Base-by-base conservation (phyloP, 2,113 vertebrate genomes). In the Phainopepla nitens region DNA sequence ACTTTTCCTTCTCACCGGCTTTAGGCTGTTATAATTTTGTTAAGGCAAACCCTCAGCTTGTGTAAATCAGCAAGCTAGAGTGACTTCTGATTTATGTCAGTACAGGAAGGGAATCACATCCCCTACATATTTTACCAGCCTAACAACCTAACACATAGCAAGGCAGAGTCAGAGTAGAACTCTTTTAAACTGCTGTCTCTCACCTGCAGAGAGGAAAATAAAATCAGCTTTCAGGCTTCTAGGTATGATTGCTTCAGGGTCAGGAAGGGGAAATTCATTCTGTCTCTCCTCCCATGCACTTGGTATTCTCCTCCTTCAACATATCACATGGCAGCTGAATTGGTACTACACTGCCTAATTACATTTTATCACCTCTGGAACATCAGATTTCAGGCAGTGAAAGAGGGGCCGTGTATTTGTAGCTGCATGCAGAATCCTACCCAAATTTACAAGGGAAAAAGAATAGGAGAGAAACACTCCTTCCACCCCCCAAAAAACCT, bases 21-120 rank as follows among this genome's bases (percentile, higher is more conserved):
- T 90, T 93, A 56, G 31, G 69, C 78, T 42, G 61, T 39, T 93
- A 33, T 31, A 58, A 88, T 88, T 95, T 86, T 90, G 75, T 86
- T 73, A 94, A 93, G 92, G 68, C 94, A 90, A 91, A 94, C 54
- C 79, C 47, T 94, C 42, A 17, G 91, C 90, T 36, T 47, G 91
- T 93, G 79, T 95, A 97, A 97, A 94, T 94, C 93, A 82, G 90
- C 75, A 13, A 78, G 82, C 75, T 3, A 51, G 69, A 91, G 87
- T 21, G 50, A 90, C 79, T 93, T n/a, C 79, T 96, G 94, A 97
- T 95, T 96, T 94, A 93, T 71, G 64, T n/a, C 68, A 12, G 42
- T 20, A 62, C 68, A 88, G 87, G 82, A 83, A 54, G 56, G 82
- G 82, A 96, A 94, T 80, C 71, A 58, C 79, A 69, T 93, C 93